phyloP scores from a whole-genome alignment of 2,113 vertebrate species.

The Isurus oxyrinchus region DNA sequence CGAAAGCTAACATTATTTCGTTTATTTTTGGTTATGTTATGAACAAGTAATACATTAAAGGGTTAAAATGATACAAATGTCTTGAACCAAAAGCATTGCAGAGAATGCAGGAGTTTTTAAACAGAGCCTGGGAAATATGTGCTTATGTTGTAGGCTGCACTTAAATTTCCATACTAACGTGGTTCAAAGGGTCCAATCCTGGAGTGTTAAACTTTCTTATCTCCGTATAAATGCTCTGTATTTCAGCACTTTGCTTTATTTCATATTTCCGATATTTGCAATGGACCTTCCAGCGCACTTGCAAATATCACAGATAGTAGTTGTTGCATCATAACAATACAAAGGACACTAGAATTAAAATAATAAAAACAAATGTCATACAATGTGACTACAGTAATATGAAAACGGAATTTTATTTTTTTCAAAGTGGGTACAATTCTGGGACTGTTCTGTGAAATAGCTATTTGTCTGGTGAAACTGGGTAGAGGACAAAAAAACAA shows the following conservation, averaged over 20 bases:
- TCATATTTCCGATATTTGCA: neutral
- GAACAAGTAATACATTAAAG: neutral
- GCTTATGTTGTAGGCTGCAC: neutral
- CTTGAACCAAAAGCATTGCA: neutral
- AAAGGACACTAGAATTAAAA: neutral
- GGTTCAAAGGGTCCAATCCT: neutral
- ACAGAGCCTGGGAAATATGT: neutral
- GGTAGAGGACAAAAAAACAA: neutral
- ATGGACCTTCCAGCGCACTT: neutral
- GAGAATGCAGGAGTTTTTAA: neutral
- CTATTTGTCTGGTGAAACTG: neutral
- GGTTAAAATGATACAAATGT: neutral
- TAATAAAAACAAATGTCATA: neutral
- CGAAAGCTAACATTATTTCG: neutral
- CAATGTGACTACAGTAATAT: neutral
- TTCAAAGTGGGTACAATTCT: neutral
- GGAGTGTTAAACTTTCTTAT: neutral
- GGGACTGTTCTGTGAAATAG: neutral
- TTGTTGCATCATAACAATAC: neutral
- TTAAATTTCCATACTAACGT: neutral
- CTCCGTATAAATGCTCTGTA: neutral
- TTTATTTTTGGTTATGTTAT: neutral
- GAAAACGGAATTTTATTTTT: neutral
- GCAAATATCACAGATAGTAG: neutral
- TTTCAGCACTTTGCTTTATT: neutral